These are phyloP conservation scores for Echeneis naucrates DNA, from an alignment of 2,797 vertebrate genomes.

Conservation along the genomic window DNA sequence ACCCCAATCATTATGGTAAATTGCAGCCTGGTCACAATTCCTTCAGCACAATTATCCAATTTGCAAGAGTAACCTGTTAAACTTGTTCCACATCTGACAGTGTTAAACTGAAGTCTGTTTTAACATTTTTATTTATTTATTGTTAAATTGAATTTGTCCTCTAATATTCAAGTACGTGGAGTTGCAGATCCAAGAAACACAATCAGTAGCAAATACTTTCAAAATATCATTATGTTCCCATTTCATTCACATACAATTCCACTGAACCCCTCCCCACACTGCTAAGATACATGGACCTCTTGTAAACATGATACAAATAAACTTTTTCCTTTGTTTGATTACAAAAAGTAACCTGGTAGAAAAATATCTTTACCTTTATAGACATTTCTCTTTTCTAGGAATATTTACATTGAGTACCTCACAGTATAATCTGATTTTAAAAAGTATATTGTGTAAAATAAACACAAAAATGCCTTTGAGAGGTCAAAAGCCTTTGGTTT, in stretches of 20 bases:
- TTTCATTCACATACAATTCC: conserved; percentile 50
- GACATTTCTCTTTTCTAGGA: conserved; percentile 71
- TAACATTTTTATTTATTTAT: conserved; percentile 57
- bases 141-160: conserved; percentile 61
- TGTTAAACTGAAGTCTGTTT: conserved; percentile 32
- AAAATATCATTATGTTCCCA: conserved; percentile 60
- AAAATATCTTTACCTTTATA: conserved; percentile 83
- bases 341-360: conserved; percentile 84
- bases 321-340: conserved; percentile 73
- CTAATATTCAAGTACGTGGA: conserved; percentile 82
- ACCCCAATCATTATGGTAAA: neutral
- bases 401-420: conserved; percentile 76
- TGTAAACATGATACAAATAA: conserved; percentile 86
- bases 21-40: neutral
- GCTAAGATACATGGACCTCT: conserved; percentile 79
- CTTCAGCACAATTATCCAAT: neutral
- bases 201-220: conserved; percentile 78
- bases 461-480: conserved; percentile 64
- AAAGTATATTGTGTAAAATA: conserved; percentile 76
- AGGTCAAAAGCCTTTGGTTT: conserved; percentile 86
- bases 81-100: neutral
- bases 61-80: neutral
- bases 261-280: conserved; percentile 15
- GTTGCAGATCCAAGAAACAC: conserved; percentile 74
- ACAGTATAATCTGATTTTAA: conserved; percentile 79